Conservation (phyloP, 2,888 invertebrate genomes). For the Idaea dimidiata region DNA sequence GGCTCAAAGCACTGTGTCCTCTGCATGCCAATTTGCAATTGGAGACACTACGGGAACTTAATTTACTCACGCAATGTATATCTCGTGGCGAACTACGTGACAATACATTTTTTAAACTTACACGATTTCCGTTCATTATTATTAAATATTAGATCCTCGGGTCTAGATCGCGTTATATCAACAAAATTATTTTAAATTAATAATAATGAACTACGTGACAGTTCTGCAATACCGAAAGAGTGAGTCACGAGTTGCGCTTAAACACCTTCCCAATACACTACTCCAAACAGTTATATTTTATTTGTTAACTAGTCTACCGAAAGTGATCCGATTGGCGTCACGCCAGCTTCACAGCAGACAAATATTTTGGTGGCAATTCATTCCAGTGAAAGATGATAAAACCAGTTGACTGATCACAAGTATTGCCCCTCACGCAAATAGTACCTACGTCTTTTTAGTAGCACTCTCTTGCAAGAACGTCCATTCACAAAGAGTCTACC, state of each 20-base stretch:
- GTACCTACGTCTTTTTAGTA: too few relatives aligned
- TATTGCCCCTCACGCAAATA: too few relatives aligned
- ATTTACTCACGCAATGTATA: constrained; percentile 15
- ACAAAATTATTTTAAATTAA: too few relatives aligned
- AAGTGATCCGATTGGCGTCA: constrained; percentile 73
- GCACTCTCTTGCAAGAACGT: too few relatives aligned
- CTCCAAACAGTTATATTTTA: constrained; percentile 57
- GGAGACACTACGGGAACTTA: constrained; percentile 9
- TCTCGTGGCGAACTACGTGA: background rate
- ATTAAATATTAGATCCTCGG: too few relatives aligned
- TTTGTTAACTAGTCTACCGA: constrained; percentile 59
- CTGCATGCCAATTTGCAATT: background rate
- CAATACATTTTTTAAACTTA: too few relatives aligned
- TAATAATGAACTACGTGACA: constrained; percentile 31
- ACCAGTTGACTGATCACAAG: too few relatives aligned
- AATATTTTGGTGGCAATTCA: constrained; percentile 74
- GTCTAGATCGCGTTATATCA: too few relatives aligned
- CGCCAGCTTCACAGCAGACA: constrained; percentile 72
- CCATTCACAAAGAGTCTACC: too few relatives aligned
- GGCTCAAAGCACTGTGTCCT: too few relatives aligned
- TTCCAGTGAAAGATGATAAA: too few relatives aligned
- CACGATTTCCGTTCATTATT: too few relatives aligned
- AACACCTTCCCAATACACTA: constrained; percentile 49
- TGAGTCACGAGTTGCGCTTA: constrained; percentile 42
- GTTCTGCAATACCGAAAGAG: constrained; percentile 36